Percentiles rank a stretch among this genome's conserved stretches.
Conservation (phyloP, 2,888 invertebrate genomes). For the Nymphalis polychloros region DNA sequence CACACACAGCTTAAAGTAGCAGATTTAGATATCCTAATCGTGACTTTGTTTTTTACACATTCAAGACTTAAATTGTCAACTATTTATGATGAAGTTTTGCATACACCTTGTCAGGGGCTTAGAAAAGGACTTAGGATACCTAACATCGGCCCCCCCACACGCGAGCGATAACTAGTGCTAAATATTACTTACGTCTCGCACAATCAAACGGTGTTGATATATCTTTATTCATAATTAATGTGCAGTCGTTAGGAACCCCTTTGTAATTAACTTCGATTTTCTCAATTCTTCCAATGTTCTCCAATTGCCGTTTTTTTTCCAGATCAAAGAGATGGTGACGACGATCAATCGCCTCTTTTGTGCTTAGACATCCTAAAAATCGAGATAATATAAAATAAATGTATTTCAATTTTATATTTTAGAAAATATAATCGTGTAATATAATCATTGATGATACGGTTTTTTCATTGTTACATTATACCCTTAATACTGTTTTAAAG, state of each 20-base stretch:
- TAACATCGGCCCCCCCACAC: background rate
- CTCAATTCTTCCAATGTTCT: slow-evolving; percentile 90
- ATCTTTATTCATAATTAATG: slow-evolving; percentile 93
- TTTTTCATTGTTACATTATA: no score
- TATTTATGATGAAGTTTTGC: no score
- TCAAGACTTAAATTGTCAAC: no score
- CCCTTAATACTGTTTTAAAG: no score
- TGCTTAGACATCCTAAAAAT: slow-evolving; percentile 72
- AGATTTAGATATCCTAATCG: no score
- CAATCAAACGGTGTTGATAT: slow-evolving; percentile 96
- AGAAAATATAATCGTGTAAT: no score
- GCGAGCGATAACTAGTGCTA: background rate
- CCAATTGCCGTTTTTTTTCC: slow-evolving; percentile 88
- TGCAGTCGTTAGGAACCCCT: slow-evolving; percentile 87
- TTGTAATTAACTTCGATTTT: slow-evolving; percentile 93
- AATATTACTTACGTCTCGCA: slow-evolving; percentile 87
- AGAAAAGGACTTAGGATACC: no score
- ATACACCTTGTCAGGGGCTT: no score
- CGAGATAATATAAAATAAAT: slow-evolving; percentile 4
- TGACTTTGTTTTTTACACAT: no score
- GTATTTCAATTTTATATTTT: background rate
- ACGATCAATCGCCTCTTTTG: slow-evolving; percentile 76
- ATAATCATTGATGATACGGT: no score
- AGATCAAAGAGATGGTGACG: slow-evolving; percentile 88
- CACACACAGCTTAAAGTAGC: no score